Evolutionary conservation across 1,140 invertebrate genomes (phyloP).

Genomic region (Heliconius melpomene): DNA sequence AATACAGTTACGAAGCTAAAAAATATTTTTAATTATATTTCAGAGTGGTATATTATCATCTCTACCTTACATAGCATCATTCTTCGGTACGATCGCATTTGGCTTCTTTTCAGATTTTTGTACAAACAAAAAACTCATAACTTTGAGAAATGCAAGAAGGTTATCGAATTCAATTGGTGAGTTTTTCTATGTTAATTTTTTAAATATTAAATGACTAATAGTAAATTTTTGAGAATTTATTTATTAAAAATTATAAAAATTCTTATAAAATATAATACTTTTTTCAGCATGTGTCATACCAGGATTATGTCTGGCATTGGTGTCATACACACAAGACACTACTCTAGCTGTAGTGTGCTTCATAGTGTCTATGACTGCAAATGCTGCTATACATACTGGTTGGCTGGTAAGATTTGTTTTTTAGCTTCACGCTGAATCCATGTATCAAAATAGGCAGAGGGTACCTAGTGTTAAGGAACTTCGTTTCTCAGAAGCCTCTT

Average conservation of each 20-base stretch:
- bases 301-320: constrained; percentile 52
- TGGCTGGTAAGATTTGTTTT: constrained; percentile 52
- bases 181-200: not conserved
- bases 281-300: constrained; percentile 45
- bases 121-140: constrained; percentile 58
- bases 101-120: constrained; percentile 68
- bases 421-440: no score
- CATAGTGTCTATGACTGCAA: constrained; percentile 82
- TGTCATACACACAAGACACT: constrained; percentile 59
- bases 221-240: no score
- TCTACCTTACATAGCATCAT: constrained; percentile 82
- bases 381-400: constrained; percentile 81
- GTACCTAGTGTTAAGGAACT: no score
- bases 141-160: constrained; percentile 61
- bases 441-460: no score
- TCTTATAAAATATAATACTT: not conserved
- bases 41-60: constrained; percentile 85
- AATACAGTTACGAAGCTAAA: not conserved
- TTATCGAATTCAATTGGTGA: constrained; percentile 75
- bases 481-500: no score
- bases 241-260: no score
- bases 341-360: constrained; percentile 73
- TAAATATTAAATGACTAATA: not conserved
- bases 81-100: constrained; percentile 63
- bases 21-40: constrained; percentile 29